Evolutionary conservation across 2,113 vertebrate genomes (phyloP).

Genomic region (Micronycteris hirsuta): DNA sequence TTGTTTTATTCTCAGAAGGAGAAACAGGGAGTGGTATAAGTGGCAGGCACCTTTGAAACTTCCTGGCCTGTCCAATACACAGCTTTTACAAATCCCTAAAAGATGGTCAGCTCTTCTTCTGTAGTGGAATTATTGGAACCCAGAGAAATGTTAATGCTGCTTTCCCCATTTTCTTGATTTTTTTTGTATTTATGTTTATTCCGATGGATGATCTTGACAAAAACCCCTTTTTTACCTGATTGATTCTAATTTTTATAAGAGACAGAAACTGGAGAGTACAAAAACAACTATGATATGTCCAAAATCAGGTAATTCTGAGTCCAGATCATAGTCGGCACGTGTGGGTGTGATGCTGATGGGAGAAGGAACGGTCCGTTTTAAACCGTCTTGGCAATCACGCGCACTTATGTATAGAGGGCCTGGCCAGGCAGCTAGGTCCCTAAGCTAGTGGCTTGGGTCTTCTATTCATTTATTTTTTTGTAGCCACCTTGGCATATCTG

Average conservation of each 20-base stretch:
- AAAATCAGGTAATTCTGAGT: neutral
- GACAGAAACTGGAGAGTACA: neutral
- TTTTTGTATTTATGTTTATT: neutral
- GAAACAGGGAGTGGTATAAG: neutral
- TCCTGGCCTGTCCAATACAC: neutral
- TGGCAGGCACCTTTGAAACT: constrained; percentile 15
- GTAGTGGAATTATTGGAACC: constrained; percentile 24
- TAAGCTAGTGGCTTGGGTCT: neutral
- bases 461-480: constrained; percentile 13
- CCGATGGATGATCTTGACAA: neutral
- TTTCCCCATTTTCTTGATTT: constrained; percentile 28
- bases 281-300: neutral
- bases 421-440: neutral
- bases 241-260: constrained; percentile 35
- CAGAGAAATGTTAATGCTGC: neutral
- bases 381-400: neutral
- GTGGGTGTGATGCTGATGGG: neutral
- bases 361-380: neutral
- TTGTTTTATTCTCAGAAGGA: constrained; percentile 25
- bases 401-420: neutral
- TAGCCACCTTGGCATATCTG: neutral
- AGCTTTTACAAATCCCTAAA: constrained; percentile 15
- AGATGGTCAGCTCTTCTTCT: constrained; percentile 37
- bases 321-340: neutral
- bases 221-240: constrained; percentile 31